Evolutionary conservation across 2,888 invertebrate genomes (phyloP), one percentile per base, ranked within the genome.

Genomic region (Cosmorhoe ocellata): DNA sequence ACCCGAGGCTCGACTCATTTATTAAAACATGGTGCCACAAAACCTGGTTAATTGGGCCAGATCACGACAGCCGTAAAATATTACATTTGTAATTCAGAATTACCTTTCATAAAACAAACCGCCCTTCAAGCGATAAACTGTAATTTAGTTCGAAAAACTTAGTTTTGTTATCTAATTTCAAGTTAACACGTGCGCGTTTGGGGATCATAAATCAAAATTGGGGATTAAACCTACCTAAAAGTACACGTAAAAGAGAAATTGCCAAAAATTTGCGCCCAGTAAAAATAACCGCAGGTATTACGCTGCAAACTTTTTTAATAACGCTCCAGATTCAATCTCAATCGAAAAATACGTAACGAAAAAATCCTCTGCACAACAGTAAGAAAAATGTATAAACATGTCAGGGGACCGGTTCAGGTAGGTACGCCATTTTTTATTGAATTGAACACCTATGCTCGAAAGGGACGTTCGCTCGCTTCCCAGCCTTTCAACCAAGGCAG

Each of bases 391-490:
- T 88, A 85, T 84, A 85, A 88, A 87, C 84, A 88, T 79, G 81
- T 82, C 81, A 81, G 67, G 81, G 84, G 90, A 84, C 80, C 81
- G 81, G 84, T 77, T 73, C 87, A 89, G 88, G 90, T 90, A 89
- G 88, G 90, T 90, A 89, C 83, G 83, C 82, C 86, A 83, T 86
- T 87, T 88, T 88, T 88, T 89, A 86, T 85, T 84, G 80, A 82
- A 85, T 83, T 76, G 79, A 81, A 84, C 85, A 84, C 83, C 84
- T 81, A 87, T 81, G 84, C 70, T 67, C 71, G 84, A 84, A 70
- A 81, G 79, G 80, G 84, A 84, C 79, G 75, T 63, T 64, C 69
- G 27, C 31, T 46, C 45, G 69, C 71, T 67, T 63, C 72, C 70
- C 74, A 67, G 71, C 78, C 81, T 77, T 77, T 77, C 75, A 65